Evolutionary conservation across 2,888 invertebrate species (phyloP), one percentile per base, ranked within the genome.

Genomic region (Hypomecis punctinalis): DNA sequence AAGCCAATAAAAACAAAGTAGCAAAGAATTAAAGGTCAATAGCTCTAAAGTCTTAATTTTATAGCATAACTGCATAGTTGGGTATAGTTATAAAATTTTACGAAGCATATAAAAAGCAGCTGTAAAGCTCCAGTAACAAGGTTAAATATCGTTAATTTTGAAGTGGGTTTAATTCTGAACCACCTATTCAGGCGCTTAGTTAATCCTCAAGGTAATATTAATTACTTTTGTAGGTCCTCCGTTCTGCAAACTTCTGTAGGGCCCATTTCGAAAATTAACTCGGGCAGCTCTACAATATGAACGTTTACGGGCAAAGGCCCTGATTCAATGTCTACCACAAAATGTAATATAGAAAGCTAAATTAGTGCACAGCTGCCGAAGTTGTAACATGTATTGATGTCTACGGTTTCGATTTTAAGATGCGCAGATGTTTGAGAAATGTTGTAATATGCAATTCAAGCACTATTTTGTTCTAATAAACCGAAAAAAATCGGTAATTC

Each of bases 221-320:
- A 52, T 55, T 56, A 46, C 51, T 39, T 45, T 62, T 42, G 13
- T 42, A 47, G 6, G 9, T 10, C n/a, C 40, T 52, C 13, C 55
- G 11, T 45, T 45, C 46, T 40, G 51, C 35, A 46, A 62, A 56
- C 45, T 61, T 54, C 52, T 13, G 11, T 39, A 55, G 37, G 37
- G 55, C 6, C 42, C 43, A 58, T 53, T 53, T 46, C 35, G 56
- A 33, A 57, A 57, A 62, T 62, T 57, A 57, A 62, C 39, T 57
- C 36, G 35, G 45, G 10, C 6, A 55, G 43, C 61, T 46, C 11
- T 36, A 36, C 47, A 13, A 33, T 49, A 47, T 53, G 9, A 42
- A 40, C 46, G 13, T 53, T 35, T 48, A 37, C 37, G 56, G 47
- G n/a, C 23, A 33, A 56, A n/a, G n/a, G 13, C 47, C 9, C 33